Evolutionary conservation across 2,797 vertebrate species (phyloP), one percentile per base, ranked within the genome.

Genomic region (Microctenopoma steveboyesi): DNA sequence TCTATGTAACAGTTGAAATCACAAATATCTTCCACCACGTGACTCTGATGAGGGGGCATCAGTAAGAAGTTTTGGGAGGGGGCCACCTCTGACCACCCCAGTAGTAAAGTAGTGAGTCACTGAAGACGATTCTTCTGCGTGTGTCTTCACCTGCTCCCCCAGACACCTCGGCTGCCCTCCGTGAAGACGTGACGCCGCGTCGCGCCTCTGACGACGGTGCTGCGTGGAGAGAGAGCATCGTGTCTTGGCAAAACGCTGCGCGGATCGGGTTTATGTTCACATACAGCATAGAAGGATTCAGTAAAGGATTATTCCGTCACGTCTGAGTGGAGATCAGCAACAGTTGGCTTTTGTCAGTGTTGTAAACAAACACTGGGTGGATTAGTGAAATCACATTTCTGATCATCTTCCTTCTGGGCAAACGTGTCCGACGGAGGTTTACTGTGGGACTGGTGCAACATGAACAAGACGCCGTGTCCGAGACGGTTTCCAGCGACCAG

Each of bases 311-410:
- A 55, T 53, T 18, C 46, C 40, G 43, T 63, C 46, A 45, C 47
- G 66, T 76, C 52, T 59, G 60, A 72, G 10, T 14, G 14, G 18
- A 59, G 62, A 72, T 55, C 50, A 35, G 15, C 51, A 72, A 28
- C 51, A 69, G 66, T 72, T 79, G 67, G 57, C 67, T 64, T 22
- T 1, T 25, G 42, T 40, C 7, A 52, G 53, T 30, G 28, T 77
- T 76, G 74, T 84, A 75, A 64, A 62, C 71, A 79, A 84, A 76
- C 56, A 76, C 4, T 4, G 7, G 25, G 47, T 51, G 46, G 62
- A 86, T 82, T 77, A 79, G 35, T 18, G 46, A 58, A 59, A 64
- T 74, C 42, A 64, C 48, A 42, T 64, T 66, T 55, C 37, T 67
- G 46, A 74, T 74, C 47, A 33, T 60, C 40, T 33, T 72, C 53